phyloP scores from a whole-genome alignment of 2,113 vertebrate genomes.

The Solenodon paradoxus region DNA sequence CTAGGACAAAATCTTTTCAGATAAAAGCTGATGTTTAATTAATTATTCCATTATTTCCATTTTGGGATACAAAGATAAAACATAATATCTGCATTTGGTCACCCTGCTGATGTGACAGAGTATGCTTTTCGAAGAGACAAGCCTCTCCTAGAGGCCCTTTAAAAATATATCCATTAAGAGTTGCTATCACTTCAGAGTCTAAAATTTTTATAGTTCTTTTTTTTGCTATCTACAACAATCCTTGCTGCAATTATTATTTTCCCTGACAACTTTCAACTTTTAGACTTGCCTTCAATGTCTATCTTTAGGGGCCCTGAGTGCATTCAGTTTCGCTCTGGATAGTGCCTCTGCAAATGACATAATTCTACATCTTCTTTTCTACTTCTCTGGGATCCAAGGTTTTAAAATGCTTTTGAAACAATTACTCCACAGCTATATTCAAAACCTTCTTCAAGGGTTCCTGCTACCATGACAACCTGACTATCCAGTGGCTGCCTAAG shows the following conservation, averaged over 20 bases:
- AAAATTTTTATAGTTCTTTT: slow-evolving; percentile 35
- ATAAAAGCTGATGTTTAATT: slow-evolving; percentile 69
- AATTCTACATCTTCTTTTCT: neutral
- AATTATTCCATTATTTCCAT: slow-evolving; percentile 62
- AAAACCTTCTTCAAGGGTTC: slow-evolving; percentile 46
- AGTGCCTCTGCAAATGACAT: neutral
- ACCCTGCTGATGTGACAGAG: slow-evolving; percentile 26
- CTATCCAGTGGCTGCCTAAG: neutral
- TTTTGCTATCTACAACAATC: neutral
- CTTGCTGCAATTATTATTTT: neutral
- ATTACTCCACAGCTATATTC: slow-evolving; percentile 24
- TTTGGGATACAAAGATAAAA: slow-evolving; percentile 52
- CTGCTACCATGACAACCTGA: slow-evolving; percentile 47
- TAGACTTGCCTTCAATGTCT: neutral
- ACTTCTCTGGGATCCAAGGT: neutral
- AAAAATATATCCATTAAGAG: neutral
- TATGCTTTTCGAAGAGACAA: neutral
- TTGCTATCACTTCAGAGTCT: neutral
- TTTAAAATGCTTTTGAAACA: slow-evolving; percentile 48
- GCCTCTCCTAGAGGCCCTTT: slow-evolving; percentile 27
- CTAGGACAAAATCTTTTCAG: slow-evolving; percentile 59
- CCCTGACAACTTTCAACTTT: neutral
- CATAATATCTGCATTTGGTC: slow-evolving; percentile 10
- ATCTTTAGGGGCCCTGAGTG: neutral
- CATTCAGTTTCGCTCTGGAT: neutral